Evolutionary conservation across 2,113 vertebrate species (phyloP).

Genomic region (Campylorhamphus procurvoides): DNA sequence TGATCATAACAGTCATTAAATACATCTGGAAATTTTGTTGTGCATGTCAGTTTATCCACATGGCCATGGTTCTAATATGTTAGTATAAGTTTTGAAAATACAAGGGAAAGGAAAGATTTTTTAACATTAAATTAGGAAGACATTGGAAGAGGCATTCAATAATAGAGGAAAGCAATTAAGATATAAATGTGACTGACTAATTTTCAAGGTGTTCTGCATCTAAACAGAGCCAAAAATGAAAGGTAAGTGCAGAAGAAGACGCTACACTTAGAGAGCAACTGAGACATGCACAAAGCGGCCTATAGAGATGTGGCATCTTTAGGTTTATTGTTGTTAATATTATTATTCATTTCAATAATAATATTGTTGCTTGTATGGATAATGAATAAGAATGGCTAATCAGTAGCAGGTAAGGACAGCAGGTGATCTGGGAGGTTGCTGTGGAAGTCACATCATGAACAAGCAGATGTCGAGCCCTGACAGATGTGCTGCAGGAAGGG

Average conservation of each 20-base stretch:
- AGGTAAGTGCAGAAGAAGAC: background rate
- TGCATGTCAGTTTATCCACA: background rate
- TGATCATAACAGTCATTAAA: background rate
- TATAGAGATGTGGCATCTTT: background rate
- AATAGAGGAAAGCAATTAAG: background rate
- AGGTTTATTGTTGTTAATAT: background rate
- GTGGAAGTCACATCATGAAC: background rate
- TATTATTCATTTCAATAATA: background rate
- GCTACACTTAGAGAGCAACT: background rate
- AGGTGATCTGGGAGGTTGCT: background rate
- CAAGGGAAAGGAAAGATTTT: background rate
- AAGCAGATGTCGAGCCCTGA: rapidly evolving
- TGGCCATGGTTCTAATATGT: background rate
- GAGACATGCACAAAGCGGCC: background rate
- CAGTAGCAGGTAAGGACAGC: background rate
- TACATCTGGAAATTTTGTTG: background rate
- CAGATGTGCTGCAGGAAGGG: background rate
- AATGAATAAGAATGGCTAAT: background rate
- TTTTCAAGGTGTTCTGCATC: background rate
- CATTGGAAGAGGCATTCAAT: background rate
- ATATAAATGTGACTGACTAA: background rate
- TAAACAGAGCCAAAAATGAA: background rate
- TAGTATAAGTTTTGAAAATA: background rate
- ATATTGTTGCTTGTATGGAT: background rate
- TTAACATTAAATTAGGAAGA: background rate